Base-by-base conservation (phyloP, 2,888 invertebrate species). In the Elysia crispata region DNA sequence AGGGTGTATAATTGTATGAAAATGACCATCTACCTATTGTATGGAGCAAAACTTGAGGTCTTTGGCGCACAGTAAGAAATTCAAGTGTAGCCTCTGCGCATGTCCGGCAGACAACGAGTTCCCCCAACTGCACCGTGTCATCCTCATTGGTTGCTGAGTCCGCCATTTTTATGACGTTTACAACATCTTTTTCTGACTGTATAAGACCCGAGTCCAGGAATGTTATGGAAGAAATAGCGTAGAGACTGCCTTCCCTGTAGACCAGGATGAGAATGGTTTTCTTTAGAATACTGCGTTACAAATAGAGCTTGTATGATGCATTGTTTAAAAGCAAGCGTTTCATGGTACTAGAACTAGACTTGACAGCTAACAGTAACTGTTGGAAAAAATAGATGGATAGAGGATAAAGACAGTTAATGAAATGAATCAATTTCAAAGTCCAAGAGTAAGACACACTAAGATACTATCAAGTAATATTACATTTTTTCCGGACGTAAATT, bases 131-230 rank as follows among this genome's bases (percentile, higher is more conserved):
- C 0, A 79, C 15, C 20, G 79, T 76, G 49, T 79, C 76, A 8
- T 25, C 49, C 79, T 79, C 73, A 25, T 79, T 67, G 23, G 62
- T 20, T 50, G 79, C 79, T 25, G 72, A 66, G 1, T 79, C 76
- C 31, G 81, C 79, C 28, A 79, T 57, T 33, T 30, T 66, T 54
- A 81, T 81, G 81, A 81, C 81, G 81, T 81, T 74, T n/a, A 79
- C 72, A 33, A 81, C 79, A 60, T 70, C 78, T 41, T 60, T 25
- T 6, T 54, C 49, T 18, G 73, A 64, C 67, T 50, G 28, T 49
- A 81, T 66, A 25, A 74, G 30, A 0, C 79, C 79, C 3, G 41
- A 49, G 60, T 79, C 81, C 20, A 66, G 33, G 66, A 81, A 81
- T 11, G 76, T 74, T 33, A 81, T 49, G 15, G 73, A 72, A 13